Percentiles rank a stretch among this genome's conserved stretches.
phyloP scores from a whole-genome alignment of 2,797 vertebrate genomes.

The Parotocinclus haroldoi region DNA sequence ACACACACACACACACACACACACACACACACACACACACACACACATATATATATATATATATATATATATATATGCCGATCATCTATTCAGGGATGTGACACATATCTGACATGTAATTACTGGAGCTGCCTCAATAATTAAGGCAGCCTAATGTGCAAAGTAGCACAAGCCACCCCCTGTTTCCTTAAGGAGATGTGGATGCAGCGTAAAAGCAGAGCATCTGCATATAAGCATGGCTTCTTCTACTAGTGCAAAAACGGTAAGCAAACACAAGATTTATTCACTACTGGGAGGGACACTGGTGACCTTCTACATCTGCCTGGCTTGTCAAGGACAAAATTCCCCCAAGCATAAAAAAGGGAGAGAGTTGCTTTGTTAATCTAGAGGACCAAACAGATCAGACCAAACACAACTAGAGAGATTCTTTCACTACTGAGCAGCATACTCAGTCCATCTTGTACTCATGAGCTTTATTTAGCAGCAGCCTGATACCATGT shows the following conservation, averaged over 20 bases:
- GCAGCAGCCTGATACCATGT: too few relatives aligned
- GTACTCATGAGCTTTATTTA: too few relatives aligned
- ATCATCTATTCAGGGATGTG: slow-evolving; percentile 20
- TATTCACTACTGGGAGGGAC: background rate
- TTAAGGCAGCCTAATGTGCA: slow-evolving; percentile 23
- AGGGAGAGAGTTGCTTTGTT: slow-evolving; percentile 45
- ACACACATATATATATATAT: too few relatives aligned
- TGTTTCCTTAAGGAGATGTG: slow-evolving; percentile 16
- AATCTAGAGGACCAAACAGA: background rate
- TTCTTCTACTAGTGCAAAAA: too few relatives aligned
- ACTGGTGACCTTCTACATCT: background rate
- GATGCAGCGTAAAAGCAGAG: background rate
- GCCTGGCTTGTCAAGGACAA: slow-evolving; percentile 55
- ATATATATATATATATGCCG: slow-evolving; percentile 10
- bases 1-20: too few relatives aligned
- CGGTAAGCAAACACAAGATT: background rate
- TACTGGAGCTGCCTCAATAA: slow-evolving; percentile 24
- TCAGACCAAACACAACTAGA: background rate
- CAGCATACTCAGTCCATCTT: too few relatives aligned
- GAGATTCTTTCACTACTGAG: background rate
- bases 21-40: too few relatives aligned
- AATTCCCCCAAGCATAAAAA: slow-evolving; percentile 41
- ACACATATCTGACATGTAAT: slow-evolving; percentile 33
- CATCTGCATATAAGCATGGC: too few relatives aligned
- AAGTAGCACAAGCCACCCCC: slow-evolving; percentile 29